Percentiles rank a stretch among this genome's conserved stretches.
These are phyloP conservation scores for Cosmia trapezina DNA, from an alignment of 2,888 invertebrate species.

Conservation along the genomic window DNA sequence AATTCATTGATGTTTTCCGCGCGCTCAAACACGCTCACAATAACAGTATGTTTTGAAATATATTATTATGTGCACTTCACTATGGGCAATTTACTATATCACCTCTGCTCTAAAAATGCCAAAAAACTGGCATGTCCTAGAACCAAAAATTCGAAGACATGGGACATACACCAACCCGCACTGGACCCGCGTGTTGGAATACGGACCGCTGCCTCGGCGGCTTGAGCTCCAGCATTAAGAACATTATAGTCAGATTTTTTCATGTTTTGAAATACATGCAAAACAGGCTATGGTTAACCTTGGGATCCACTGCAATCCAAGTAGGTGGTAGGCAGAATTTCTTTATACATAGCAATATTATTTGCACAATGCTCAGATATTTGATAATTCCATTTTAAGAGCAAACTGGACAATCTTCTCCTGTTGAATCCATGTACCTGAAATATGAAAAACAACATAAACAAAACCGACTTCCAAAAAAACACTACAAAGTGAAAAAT, in stretches of 20 bases:
- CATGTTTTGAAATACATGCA: background rate
- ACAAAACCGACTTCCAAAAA: too few species aligned
- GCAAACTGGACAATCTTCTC: slow-evolving; percentile 1
- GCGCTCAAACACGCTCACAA: background rate
- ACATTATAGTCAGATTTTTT: background rate
- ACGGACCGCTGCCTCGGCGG: background rate
- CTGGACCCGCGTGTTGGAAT: background rate
- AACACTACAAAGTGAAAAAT: too few species aligned
- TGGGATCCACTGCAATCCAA: too few species aligned
- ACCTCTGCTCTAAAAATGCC: background rate
- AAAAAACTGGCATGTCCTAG: background rate
- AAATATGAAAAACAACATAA: background rate
- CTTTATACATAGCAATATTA: too few species aligned
- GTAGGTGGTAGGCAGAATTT: too few species aligned
- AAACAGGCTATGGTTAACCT: too few species aligned
- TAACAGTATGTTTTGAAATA: background rate
- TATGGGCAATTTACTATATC: background rate
- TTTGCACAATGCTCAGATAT: background rate
- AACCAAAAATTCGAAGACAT: background rate
- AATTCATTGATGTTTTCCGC: background rate
- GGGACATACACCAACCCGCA: background rate
- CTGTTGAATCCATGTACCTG: background rate
- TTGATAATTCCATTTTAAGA: background rate
- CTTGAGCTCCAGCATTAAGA: background rate
- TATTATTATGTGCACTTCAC: too few species aligned